phyloP scores from a whole-genome alignment of 2,797 vertebrate genomes.

The Notolabrus celidotus region DNA sequence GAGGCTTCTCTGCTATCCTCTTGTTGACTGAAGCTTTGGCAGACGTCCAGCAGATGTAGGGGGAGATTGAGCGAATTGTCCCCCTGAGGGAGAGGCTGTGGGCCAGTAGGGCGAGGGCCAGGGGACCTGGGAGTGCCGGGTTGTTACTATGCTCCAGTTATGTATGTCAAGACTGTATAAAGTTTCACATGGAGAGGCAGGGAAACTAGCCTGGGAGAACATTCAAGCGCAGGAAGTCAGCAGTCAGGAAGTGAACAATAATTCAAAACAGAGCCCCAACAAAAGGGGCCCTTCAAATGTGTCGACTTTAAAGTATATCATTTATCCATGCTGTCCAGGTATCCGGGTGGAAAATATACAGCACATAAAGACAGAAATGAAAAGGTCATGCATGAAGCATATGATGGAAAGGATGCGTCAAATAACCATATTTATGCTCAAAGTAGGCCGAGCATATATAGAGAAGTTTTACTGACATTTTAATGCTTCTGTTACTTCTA shows the following conservation, averaged over 20 bases:
- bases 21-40: slow-evolving; percentile 61
- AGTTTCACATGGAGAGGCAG: slow-evolving; percentile 69
- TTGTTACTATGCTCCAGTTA: slow-evolving; percentile 65
- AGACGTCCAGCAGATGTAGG: slow-evolving; percentile 54
- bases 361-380: slow-evolving; percentile 7
- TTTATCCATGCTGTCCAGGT: slow-evolving; percentile 32
- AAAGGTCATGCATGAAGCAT: slow-evolving; percentile 25
- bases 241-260: slow-evolving; percentile 79
- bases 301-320: slow-evolving; percentile 60
- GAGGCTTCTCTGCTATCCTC: slow-evolving; percentile 22
- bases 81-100: slow-evolving; percentile 41
- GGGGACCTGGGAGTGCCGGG: slow-evolving; percentile 50
- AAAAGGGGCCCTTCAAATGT: slow-evolving; percentile 60
- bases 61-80: slow-evolving; percentile 33
- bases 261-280: slow-evolving; percentile 80
- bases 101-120: slow-evolving; percentile 45
- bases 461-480: slow-evolving; percentile 7
- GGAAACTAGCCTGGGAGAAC: slow-evolving; percentile 53
- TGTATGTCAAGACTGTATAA: slow-evolving; percentile 70
- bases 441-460: slow-evolving; percentile 1
- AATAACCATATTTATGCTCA: neutral
- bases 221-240: slow-evolving; percentile 54
- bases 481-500: slow-evolving; percentile 2
- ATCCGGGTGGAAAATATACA: slow-evolving; percentile 38
- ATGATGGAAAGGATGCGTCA: slow-evolving; percentile 19